Percentiles rank a stretch among this genome's conserved stretches.
Evolutionary conservation across 2,888 invertebrate species (phyloP).

Genomic region (Drosophila robusta): DNA sequence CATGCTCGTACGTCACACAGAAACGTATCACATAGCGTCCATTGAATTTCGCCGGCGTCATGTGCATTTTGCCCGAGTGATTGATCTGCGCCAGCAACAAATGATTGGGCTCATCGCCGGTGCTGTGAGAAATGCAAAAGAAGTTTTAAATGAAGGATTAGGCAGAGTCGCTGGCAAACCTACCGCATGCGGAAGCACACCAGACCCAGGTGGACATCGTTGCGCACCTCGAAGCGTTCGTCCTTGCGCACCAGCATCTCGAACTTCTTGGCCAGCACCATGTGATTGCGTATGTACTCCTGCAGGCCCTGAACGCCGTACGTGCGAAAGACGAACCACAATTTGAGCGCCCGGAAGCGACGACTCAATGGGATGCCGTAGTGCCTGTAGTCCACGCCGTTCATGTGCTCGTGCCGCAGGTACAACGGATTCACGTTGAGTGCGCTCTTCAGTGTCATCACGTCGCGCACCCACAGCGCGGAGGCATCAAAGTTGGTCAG

Average conservation of each 20-base stretch:
- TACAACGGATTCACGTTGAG: conserved; percentile 95
- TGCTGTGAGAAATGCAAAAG: conserved; percentile 82
- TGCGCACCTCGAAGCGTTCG: conserved; percentile 90
- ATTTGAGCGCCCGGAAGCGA: conserved; percentile 92
- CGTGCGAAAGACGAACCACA: conserved; percentile 94
- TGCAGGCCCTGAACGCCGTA: conserved; percentile 94
- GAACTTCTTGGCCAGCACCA: conserved; percentile 91
- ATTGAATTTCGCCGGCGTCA: conserved; percentile 93
- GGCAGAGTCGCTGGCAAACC: conserved; percentile 17
- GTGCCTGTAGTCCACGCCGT: conserved; percentile 90
- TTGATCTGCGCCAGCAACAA: conserved; percentile 92
- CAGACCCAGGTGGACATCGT: conserved; percentile 90
- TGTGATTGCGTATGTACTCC: conserved; percentile 93
- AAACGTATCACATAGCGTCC: conserved; percentile 92
- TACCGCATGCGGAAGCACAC: conserved; percentile 90
- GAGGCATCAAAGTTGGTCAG: conserved; percentile 94
- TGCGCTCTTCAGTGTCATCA: conserved; percentile 91
- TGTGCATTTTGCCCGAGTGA: conserved; percentile 92
- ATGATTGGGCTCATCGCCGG: conserved; percentile 90
- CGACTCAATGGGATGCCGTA: conserved; percentile 95
- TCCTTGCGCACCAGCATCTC: conserved; percentile 89
- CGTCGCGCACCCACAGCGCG: conserved; percentile 92
- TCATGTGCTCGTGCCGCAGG: conserved; percentile 92
- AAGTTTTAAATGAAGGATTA: not conserved
- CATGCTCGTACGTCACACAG: conserved; percentile 92